These are phyloP conservation scores for Xenopus borealis DNA, from an alignment of 2,113 vertebrate genomes.

Conservation along the genomic window DNA sequence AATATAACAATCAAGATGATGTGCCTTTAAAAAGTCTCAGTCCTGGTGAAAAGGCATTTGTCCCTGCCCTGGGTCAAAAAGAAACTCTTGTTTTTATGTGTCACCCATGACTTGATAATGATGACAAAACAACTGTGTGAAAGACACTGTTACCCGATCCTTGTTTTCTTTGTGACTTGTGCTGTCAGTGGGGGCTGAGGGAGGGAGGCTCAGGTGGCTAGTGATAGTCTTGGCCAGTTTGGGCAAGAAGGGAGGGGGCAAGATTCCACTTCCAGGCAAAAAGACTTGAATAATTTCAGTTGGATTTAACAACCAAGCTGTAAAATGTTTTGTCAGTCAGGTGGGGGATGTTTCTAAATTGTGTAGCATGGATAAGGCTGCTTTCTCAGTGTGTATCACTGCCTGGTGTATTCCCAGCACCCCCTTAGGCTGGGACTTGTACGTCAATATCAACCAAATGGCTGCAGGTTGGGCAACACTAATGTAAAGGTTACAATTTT, in stretches of 20 bases:
- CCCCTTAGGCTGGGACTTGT: neutral
- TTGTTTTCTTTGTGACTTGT: conserved; percentile 10
- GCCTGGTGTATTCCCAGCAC: neutral
- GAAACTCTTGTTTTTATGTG: neutral
- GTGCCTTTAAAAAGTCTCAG: too few species aligned
- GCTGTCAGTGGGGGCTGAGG: neutral
- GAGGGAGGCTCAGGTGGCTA: conserved; percentile 22
- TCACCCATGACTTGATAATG: neutral
- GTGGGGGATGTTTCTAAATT: too few species aligned
- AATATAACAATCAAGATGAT: too few species aligned
- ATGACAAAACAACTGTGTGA: neutral
- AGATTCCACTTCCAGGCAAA: neutral
- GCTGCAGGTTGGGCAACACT: too few species aligned
- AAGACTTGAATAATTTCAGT: neutral
- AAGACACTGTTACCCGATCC: neutral
- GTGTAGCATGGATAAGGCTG: too few species aligned
- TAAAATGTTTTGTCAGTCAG: neutral
- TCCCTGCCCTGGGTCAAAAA: neutral
- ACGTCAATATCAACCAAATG: too few species aligned
- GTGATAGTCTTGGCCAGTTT: conserved; percentile 13
- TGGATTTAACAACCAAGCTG: neutral
- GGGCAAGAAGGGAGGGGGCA: neutral
- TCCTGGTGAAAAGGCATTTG: too few species aligned
- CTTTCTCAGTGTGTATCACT: too few species aligned
- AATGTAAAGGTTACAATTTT: too few species aligned